Percentiles rank a stretch among this genome's conserved stretches.
Evolutionary conservation across 2,113 vertebrate species (phyloP).

Genomic region (Anser brachyrhynchus): DNA sequence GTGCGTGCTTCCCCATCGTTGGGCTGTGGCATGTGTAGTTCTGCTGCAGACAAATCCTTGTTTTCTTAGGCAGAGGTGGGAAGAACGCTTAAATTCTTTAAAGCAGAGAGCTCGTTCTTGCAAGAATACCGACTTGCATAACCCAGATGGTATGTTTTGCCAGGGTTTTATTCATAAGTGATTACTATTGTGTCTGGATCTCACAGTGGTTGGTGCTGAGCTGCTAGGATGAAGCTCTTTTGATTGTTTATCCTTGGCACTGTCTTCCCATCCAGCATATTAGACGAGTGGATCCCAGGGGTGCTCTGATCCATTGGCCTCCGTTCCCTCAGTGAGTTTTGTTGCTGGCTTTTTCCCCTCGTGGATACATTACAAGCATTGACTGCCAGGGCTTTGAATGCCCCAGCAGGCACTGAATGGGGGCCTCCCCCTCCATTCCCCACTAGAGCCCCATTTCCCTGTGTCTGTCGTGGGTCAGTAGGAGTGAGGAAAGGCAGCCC

Average conservation of each 20-base stretch:
- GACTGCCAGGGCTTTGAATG: neutral
- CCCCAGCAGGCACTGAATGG: accelerated
- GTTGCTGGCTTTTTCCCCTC: neutral
- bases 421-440: accelerated
- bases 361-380: neutral
- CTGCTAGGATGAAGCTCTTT: neutral
- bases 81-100: neutral
- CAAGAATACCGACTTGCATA: neutral
- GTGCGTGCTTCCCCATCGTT: accelerated
- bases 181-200: neutral
- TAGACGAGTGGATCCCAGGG: accelerated
- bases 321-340: neutral
- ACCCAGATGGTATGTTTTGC: neutral
- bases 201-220: neutral
- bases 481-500: neutral
- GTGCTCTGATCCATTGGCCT: neutral
- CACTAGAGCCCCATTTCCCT: neutral
- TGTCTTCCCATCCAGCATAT: neutral
- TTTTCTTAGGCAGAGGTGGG: neutral
- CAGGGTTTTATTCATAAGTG: neutral
- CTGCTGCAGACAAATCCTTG: neutral
- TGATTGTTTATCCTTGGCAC: neutral
- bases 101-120: neutral
- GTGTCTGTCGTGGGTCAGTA: accelerated
- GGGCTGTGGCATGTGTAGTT: neutral